phyloP scores from a whole-genome alignment of 2,888 invertebrate genomes.

The Bellardia pandia region DNA sequence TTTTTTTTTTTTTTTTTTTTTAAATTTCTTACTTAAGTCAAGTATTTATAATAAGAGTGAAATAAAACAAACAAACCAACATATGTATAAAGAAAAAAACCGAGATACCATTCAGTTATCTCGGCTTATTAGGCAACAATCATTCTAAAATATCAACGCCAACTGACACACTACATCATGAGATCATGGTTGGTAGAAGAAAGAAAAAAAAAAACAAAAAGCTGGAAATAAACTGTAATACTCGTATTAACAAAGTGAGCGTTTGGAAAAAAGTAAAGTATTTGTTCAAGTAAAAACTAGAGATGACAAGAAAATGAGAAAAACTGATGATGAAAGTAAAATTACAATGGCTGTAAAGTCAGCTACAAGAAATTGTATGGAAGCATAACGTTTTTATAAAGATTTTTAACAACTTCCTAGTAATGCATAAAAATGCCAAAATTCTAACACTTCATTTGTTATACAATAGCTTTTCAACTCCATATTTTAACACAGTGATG shows the following conservation, averaged over 20 bases:
- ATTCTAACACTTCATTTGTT: no score
- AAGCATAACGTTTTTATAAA: no score
- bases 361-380: neutral
- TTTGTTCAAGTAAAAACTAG: neutral
- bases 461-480: no score
- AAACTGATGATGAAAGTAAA: neutral
- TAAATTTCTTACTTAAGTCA: neutral
- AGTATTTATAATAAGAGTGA: conserved; percentile 50
- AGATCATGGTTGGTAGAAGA: conserved; percentile 56
- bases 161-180: conserved; percentile 66
- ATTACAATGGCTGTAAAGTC: conserved; percentile 5
- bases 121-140: conserved; percentile 72
- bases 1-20: no score
- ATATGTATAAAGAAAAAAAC: conserved; percentile 27
- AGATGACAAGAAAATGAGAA: conserved; percentile 48
- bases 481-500: no score
- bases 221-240: conserved; percentile 43
- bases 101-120: conserved; percentile 56
- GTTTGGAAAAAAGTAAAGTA: neutral
- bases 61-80: conserved; percentile 41
- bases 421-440: no score
- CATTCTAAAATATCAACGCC: conserved; percentile 69
- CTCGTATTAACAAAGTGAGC: conserved; percentile 44
- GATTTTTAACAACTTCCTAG: no score
- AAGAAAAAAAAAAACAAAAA: neutral